phyloP scores from a whole-genome alignment of 2,888 invertebrate species.

The Trilocha varians region DNA sequence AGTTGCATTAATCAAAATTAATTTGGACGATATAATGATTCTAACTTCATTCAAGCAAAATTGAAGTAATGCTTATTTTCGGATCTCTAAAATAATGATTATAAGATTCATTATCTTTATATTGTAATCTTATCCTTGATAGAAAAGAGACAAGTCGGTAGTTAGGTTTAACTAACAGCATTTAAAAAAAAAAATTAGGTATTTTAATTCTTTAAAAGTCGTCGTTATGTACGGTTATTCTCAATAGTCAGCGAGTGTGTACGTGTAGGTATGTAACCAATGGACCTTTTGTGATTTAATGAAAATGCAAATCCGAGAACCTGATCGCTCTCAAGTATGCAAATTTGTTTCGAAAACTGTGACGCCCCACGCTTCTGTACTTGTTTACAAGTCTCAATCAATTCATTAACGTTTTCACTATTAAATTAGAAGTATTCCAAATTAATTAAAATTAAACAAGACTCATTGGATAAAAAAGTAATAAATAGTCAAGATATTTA shows the following conservation, averaged over 20 bases:
- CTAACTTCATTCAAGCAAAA: too few relatives aligned
- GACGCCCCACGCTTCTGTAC: conserved; percentile 2
- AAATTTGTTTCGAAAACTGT: conserved; percentile 14
- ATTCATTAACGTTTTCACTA: not conserved
- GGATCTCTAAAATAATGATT: too few relatives aligned
- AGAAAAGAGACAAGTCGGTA: too few relatives aligned
- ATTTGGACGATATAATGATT: too few relatives aligned
- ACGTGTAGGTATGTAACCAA: not conserved
- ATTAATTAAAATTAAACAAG: not conserved
- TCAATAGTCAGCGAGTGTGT: not conserved
- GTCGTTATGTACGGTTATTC: not conserved
- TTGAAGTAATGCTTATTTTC: too few relatives aligned
- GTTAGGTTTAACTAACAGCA: too few relatives aligned
- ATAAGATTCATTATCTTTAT: too few relatives aligned
- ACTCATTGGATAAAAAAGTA: conserved; percentile 1
- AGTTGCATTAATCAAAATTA: too few relatives aligned
- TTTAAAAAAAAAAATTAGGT: too few relatives aligned
- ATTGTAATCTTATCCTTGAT: too few relatives aligned
- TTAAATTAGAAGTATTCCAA: not conserved
- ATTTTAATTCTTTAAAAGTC: too few relatives aligned
- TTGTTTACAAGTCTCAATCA: not conserved
- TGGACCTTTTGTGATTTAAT: conserved; percentile 10
- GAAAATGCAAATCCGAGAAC: conserved; percentile 21
- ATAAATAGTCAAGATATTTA: too few relatives aligned
- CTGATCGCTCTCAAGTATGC: conserved; percentile 16